Base-by-base conservation (phyloP, 2,888 invertebrate genomes). In the Harpagoxenus sublaevis region DNA sequence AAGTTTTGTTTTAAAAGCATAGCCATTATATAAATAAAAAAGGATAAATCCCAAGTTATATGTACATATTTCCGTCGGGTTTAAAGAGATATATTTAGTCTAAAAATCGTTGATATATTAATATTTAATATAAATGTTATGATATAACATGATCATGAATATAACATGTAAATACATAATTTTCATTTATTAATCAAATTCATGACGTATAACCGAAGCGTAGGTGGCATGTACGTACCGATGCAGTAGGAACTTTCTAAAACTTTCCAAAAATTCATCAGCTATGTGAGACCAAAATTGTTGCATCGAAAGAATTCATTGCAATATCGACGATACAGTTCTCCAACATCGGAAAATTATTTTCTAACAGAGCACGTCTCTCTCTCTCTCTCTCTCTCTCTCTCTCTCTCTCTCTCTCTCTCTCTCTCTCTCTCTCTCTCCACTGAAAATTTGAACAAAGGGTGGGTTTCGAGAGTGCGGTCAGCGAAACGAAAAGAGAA, bases 111-210 rank as follows among this genome's bases (percentile, higher is more conserved):
- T 35, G 31, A 39, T 45, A 23, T 57, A 28, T 57, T 48, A 60
- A 79, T 71, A 68, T 35, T 57, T 48, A 60, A 79, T 71, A 68
- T 35, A 48, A 39, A 2, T 48, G 8, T 39, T 35, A 57, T 23
- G 23, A 51, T 65, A 9, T 48, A 51, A 71, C 48, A 15, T 35
- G 18, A 28, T 8, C 8, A 62, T 63, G 48, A 15, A n/a, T 57
- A 57, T 31, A 35, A 57, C 35, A 53, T 65, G 42, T 81, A 81
- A 62, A 28, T 48, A 35, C 23, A 23, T 5, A 62, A 35, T 60
- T 79, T 71, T 23, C 71, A 39, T 28, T 81, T 81, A 81, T 81
- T 81, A 81, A 71, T 81, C 73, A 65, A 81, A 81, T 81, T 81
- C 28, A 62, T 81, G 48, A 60, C 48, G 79, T 60, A 81, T 81